These are phyloP conservation scores for Parnassius apollo DNA, from an alignment of 2,888 invertebrate genomes.

Conservation along the genomic window DNA sequence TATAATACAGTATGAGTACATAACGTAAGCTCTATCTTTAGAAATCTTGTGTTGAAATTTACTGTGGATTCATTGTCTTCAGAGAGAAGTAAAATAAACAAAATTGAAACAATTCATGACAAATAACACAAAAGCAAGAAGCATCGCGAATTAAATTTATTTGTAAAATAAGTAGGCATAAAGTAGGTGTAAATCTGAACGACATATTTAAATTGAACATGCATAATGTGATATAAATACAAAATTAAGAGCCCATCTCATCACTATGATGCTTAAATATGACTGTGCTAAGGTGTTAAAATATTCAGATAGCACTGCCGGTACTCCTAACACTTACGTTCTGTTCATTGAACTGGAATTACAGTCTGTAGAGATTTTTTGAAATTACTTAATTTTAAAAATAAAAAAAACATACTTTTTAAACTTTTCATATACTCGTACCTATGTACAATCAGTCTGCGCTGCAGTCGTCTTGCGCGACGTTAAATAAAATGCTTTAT, in stretches of 20 bases:
- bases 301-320: constrained; percentile 14
- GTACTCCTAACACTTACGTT: constrained; percentile 15
- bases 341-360: constrained; percentile 9
- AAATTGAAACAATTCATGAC: constrained; percentile 9
- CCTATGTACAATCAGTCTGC: too few relatives aligned
- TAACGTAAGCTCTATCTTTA: constrained; percentile 15
- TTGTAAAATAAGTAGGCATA: neutral
- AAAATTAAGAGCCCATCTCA: constrained; percentile 17
- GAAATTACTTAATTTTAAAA: constrained; percentile 18
- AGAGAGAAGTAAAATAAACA: constrained; percentile 22
- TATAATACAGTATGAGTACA: too few relatives aligned
- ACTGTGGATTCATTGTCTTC: constrained; percentile 21
- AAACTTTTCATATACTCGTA: too few relatives aligned
- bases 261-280: constrained; percentile 21
- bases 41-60: constrained; percentile 23
- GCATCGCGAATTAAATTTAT: constrained; percentile 1
- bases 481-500: too few relatives aligned
- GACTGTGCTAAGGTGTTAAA: constrained; percentile 22
- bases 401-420: too few relatives aligned
- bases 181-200: neutral
- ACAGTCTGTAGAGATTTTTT: constrained; percentile 19
- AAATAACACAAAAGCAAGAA: constrained; percentile 6
- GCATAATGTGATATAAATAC: constrained; percentile 13
- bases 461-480: too few relatives aligned
- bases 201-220: neutral